Base-by-base conservation (phyloP, 1,140 invertebrate genomes). In the Saxidomus purpurata region DNA sequence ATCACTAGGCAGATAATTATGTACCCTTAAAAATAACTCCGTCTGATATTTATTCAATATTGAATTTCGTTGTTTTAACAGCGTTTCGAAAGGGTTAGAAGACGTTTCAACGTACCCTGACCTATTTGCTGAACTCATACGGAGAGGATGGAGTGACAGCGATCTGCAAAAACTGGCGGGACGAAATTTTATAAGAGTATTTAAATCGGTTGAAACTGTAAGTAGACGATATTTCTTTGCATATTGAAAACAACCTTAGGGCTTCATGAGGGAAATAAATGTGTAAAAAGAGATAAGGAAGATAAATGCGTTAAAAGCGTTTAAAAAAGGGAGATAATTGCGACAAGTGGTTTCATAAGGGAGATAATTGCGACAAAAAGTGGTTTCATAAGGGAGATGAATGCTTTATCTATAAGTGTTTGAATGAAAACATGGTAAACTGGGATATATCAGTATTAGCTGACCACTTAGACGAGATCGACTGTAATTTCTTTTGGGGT, bases 51-150 rank as follows among this genome's bases (percentile, higher is more conserved):
- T n/a, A n/a, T n/a, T n/a, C n/a, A n/a, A n/a, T n/a, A n/a, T n/a
- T n/a, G n/a, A n/a, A n/a, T n/a, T n/a, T n/a, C n/a, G n/a, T n/a
- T n/a, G n/a, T n/a, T n/a, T n/a, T n/a, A n/a, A n/a, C n/a, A n/a
- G n/a, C n/a, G n/a, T 93, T 1, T 97, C 97, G 0, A 90, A 96
- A 67, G 98, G 98, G 19, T 96, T 99, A 77, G 98, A 99, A 95
- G 98, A 99, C 95, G 98, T 98, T n/a, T 98, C 98, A 40, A 97
- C 97, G 91, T 99, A 98, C 96, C 98, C 98, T 0, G 97, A 98
- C 92, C 96, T 99, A 91, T 95, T 97, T 98, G 97, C 97, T 1
- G 97, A 97, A 94, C 92, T 97, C 59, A 97, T 97, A 55, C 96
- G 97, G 67, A 97, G 97, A 25, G 96, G 96, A 36, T 99, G 98